A percentile compares a stretch with the other conserved stretches of the same genome.
Conservation (phyloP, 92 coral and sea anemone species). For the Palythoa grandis region DNA sequence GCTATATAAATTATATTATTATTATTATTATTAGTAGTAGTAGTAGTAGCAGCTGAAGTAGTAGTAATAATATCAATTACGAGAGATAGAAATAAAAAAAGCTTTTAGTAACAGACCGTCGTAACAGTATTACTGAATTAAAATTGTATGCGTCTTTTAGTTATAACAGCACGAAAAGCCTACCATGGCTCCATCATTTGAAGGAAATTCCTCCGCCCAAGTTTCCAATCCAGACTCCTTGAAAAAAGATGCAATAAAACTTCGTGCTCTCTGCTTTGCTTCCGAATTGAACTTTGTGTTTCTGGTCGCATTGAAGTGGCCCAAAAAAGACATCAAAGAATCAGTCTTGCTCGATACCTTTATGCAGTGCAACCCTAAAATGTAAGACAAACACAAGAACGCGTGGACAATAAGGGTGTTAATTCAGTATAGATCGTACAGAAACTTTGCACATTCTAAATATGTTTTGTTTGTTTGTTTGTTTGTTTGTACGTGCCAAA, state of each 20-base stretch:
- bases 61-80: not conserved
- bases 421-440: too few species aligned
- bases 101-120: not conserved
- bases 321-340: conserved; percentile 51
- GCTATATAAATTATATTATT: too few species aligned
- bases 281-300: conserved; percentile 53
- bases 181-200: conserved; percentile 48
- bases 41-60: not conserved
- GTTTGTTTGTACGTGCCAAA: too few species aligned
- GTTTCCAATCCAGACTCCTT: conserved; percentile 72
- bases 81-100: not conserved
- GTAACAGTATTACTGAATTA: not conserved
- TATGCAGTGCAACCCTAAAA: not conserved
- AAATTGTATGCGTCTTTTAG: not conserved
- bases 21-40: too few species aligned
- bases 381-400: not conserved
- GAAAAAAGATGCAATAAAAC: conserved; percentile 67
- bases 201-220: conserved; percentile 77
- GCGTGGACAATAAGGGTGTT: not conserved
- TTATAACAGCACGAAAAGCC: not conserved
- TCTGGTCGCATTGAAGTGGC: conserved; percentile 68
- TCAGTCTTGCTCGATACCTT: not conserved
- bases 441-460: too few species aligned
- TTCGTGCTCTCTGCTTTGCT: conserved; percentile 70
- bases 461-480: too few species aligned